Evolutionary conservation across 2,888 invertebrate genomes (phyloP).

Genomic region (Bombyx huttoni): DNA sequence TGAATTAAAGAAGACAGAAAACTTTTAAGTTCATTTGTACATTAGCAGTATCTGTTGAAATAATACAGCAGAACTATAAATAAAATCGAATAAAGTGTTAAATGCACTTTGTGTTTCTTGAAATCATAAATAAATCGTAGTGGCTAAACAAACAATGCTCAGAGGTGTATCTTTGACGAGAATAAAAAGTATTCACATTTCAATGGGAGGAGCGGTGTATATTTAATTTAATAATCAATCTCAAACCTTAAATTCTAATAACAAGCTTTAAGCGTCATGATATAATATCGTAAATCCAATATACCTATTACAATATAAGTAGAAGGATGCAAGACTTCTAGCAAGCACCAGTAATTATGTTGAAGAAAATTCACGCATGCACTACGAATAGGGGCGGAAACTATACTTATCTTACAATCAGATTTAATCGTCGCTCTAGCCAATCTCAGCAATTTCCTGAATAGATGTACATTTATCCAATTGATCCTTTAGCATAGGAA

Average conservation of each 20-base stretch:
- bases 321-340: not conserved
- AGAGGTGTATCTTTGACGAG: not conserved
- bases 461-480: not conserved
- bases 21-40: no score
- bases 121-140: no score
- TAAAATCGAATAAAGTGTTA: no score
- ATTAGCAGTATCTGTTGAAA: no score
- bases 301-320: no score
- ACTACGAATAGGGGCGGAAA: not conserved
- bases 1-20: no score
- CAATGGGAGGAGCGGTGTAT: not conserved
- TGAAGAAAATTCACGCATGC: not conserved
- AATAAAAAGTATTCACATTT: not conserved
- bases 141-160: not conserved
- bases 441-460: not conserved
- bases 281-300: no score
- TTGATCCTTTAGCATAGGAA: not conserved
- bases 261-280: no score
- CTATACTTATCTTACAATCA: not conserved
- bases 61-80: no score
- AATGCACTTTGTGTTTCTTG: no score
- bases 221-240: no score
- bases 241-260: no score
- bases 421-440: not conserved
- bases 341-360: not conserved